phyloP scores from a whole-genome alignment of 2,888 invertebrate genomes.

The Pseudeuparius sepicola region DNA sequence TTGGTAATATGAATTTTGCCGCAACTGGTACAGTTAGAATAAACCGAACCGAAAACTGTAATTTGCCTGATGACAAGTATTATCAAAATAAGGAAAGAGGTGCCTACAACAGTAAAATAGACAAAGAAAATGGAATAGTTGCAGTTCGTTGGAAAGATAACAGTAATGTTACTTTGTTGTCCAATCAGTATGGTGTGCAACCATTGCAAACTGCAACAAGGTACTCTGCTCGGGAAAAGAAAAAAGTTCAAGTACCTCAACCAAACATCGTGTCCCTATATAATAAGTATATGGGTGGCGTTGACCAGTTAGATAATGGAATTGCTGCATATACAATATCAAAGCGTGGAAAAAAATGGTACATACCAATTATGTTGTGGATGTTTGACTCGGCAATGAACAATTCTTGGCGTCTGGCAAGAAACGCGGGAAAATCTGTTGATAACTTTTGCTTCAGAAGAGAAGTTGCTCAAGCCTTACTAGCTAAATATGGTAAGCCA shows the following conservation, averaged over 20 bases:
- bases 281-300: constrained; percentile 12
- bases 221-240: constrained; percentile 3
- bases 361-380: constrained; percentile 23
- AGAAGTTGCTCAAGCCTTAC: constrained; percentile 2
- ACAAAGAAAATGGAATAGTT: background rate
- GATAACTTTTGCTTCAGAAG: background rate
- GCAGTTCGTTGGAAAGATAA: constrained; percentile 2
- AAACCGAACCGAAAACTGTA: constrained; percentile 4
- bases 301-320: constrained; percentile 12
- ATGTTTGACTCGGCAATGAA: constrained; percentile 42
- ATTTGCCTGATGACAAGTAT: too few relatives aligned
- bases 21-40: constrained; percentile 8
- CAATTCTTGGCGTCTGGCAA: constrained; percentile 14
- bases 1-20: constrained; percentile 4
- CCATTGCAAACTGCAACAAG: constrained; percentile 1
- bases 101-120: too few relatives aligned
- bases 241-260: too few relatives aligned
- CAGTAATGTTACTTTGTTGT: constrained; percentile 1
- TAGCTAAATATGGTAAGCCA: constrained; percentile 1
- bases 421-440: constrained; percentile 1
- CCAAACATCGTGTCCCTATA: constrained; percentile 7
- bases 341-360: constrained; percentile 13
- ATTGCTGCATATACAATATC: constrained; percentile 8
- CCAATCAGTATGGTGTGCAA: constrained; percentile 1
- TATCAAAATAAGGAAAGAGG: too few relatives aligned